Base-by-base conservation (phyloP, 37 sponge, comb jelly and placozoan genomes). In the Geodia barretti region DNA sequence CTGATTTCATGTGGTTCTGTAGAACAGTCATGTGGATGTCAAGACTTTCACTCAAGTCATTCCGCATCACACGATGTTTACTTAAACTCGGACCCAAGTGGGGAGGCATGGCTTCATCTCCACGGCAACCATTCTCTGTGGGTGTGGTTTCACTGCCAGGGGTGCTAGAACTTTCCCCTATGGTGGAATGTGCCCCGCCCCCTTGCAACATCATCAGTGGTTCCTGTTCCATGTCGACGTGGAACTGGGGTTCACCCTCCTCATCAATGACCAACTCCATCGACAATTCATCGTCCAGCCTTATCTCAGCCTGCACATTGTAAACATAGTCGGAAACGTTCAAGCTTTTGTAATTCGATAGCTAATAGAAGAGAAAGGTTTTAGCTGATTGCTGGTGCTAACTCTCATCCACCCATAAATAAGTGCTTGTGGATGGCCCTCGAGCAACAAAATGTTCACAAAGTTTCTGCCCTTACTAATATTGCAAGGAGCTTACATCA, bases 11-110 rank as follows among this genome's bases (percentile, higher is more conserved):
- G 73, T 86, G 59, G 36, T 86, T 62, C 20, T 77, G 81, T 30
- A 79, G 58, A 8, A 89, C 64, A 0, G 47, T 47, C 93, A 93
- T 93, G 67, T 86, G 72, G 17, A 89, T 41, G 68, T 93, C 93
- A 32, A 93, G 62, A 33, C 85, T 93, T 7, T 93, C 90, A 73
- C 90, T 90, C 41, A 31, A 62, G 39, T 75, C 73, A 31, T 84
- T 92, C 30, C 9, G 29, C 88, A 92, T 92, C 47, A 79, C 40
- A 34, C 67, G 71, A 4, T 19, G 54, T 25, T 47, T 41, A 77
- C 81, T 58, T 64, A 73, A 72, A 24, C 17, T 24, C 17, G 39
- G 39, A n/a, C 23, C 69, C 4, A 84, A 77, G 35, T 63, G 67
- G 9, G 67, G 29, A 21, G 29, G 41, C 19, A 42, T 32, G 74